A percentile compares a stretch with the other conserved stretches of the same genome.
Evolutionary conservation across 2,113 vertebrate genomes (phyloP).

Genomic region (Hypomesus transpacificus): DNA sequence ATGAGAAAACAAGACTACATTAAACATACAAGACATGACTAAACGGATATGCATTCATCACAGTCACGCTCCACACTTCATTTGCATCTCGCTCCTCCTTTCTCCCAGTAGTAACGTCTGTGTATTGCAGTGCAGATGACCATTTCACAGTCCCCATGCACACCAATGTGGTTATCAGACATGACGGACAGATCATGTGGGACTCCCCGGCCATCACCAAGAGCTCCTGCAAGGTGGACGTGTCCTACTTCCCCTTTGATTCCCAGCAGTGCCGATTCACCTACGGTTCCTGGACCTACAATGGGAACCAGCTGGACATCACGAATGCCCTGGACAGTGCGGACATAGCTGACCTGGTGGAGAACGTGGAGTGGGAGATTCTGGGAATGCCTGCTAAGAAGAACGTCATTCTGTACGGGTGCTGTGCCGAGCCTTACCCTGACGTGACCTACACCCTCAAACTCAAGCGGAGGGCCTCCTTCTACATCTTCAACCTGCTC

Average conservation of each 20-base stretch:
- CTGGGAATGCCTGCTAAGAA: constrained; percentile 82
- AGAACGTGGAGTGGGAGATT: constrained; percentile 89
- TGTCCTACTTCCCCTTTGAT: constrained; percentile 89
- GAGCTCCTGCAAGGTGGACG: constrained; percentile 90
- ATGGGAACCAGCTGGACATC: constrained; percentile 86
- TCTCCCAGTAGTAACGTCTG: constrained; percentile 3
- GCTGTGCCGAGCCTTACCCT: constrained; percentile 89
- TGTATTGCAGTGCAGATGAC: constrained; percentile 75
- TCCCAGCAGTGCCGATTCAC: constrained; percentile 83
- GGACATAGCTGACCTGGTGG: constrained; percentile 83
- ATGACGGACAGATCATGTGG: constrained; percentile 82
- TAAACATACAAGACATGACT: no score
- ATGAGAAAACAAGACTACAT: no score
- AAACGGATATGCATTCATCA: no score
- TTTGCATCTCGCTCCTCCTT: neutral
- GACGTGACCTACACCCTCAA: constrained; percentile 86
- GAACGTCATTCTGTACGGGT: constrained; percentile 81
- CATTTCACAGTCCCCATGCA: constrained; percentile 78
- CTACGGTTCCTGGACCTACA: constrained; percentile 93
- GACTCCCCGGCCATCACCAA: constrained; percentile 88
- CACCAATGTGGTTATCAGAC: constrained; percentile 86
- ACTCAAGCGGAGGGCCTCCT: constrained; percentile 81
- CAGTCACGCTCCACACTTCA: no score
- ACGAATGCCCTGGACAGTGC: constrained; percentile 67
- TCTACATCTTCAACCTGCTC: constrained; percentile 89